A percentile compares a stretch with the other conserved stretches of the same genome.
These are phyloP conservation scores for Osmoderma eremita DNA, from an alignment of 2,888 invertebrate species.

Conservation along the genomic window DNA sequence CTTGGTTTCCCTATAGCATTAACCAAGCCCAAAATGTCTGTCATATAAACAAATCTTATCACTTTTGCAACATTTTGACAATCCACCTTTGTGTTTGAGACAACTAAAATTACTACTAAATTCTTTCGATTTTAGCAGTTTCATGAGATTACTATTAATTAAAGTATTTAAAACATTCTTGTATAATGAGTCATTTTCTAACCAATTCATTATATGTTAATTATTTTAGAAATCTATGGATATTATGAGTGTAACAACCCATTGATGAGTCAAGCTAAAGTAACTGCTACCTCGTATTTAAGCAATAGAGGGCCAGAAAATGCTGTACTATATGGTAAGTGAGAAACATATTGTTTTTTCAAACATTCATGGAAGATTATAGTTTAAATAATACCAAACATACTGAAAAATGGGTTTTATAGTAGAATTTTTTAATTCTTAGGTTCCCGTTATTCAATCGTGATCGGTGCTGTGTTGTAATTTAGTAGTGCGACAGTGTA, in stretches of 20 bases:
- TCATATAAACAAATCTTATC: constrained; percentile 6
- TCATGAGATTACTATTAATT: too few species aligned
- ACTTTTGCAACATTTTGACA: background rate
- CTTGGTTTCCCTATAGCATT: background rate
- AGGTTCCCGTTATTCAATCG: constrained; percentile 40
- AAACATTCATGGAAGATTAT: constrained; percentile 37
- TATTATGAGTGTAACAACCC: constrained; percentile 85
- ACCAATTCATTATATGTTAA: constrained; percentile 19
- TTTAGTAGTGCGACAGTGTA: background rate
- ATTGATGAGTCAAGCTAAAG: constrained; percentile 75
- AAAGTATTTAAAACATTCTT: constrained; percentile 7
- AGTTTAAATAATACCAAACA: constrained; percentile 9
- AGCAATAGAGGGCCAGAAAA: constrained; percentile 86
- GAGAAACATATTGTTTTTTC: too few species aligned
- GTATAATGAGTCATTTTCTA: constrained; percentile 26
- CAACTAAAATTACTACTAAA: too few species aligned
- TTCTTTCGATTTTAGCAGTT: too few species aligned
- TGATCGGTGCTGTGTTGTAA: constrained; percentile 21
- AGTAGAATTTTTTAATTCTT: constrained; percentile 39
- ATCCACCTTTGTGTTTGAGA: too few species aligned
- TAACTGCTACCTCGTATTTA: constrained; percentile 84
- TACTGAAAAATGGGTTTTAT: constrained; percentile 17
- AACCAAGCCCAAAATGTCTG: constrained; percentile 41
- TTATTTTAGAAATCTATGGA: constrained; percentile 61
- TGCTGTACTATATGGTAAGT: constrained; percentile 86